A percentile compares a stretch with the other conserved stretches of the same genome.
Evolutionary conservation across 64 coral and sea anemone species (phyloP).

Genomic region (Stylophora pistillata): DNA sequence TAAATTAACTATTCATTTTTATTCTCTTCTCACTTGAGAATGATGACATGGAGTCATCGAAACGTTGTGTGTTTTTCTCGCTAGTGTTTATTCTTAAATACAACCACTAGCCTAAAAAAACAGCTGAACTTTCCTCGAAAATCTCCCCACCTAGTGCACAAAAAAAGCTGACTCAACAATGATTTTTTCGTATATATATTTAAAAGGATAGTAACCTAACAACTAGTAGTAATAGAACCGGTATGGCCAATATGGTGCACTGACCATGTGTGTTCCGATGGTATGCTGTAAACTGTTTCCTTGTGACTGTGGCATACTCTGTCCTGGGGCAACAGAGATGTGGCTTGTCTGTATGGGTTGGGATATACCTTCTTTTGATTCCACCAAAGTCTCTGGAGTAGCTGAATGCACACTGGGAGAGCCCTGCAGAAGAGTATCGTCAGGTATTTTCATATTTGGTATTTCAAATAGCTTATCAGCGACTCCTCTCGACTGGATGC

Average conservation of each 20-base stretch:
- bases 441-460: not conserved
- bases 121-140: not conserved
- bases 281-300: not conserved
- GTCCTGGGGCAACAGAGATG: not conserved
- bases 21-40: too few species aligned
- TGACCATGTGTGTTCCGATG: conserved; percentile 39
- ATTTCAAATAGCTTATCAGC: not conserved
- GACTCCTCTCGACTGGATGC: not conserved
- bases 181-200: too few species aligned
- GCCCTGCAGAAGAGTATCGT: not conserved
- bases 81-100: too few species aligned
- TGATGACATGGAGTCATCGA: too few species aligned
- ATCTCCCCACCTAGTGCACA: not conserved
- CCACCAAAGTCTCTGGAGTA: not conserved
- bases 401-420: not conserved
- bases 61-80: too few species aligned
- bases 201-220: not conserved
- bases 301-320: not conserved
- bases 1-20: too few species aligned
- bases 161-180: too few species aligned
- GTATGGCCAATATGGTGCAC: conserved; percentile 47
- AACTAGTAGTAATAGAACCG: not conserved
- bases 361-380: not conserved
- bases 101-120: not conserved
- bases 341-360: not conserved